Conservation (phyloP, 1,140 invertebrate genomes). For the Physella acuta region DNA sequence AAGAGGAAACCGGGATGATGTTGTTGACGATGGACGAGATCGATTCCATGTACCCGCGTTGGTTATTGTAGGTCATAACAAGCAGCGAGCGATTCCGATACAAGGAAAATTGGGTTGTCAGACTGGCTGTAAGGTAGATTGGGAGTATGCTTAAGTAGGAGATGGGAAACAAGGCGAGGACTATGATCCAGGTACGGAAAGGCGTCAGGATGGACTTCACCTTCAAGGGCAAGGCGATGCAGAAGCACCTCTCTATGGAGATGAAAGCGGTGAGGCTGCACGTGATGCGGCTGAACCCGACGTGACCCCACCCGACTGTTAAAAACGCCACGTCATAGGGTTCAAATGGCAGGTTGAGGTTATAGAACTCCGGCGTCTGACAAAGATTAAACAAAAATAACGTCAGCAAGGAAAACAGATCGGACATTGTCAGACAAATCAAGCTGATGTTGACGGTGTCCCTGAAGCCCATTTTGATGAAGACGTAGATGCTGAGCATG, state of each 20-base stretch:
- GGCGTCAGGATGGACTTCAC: slow-evolving; percentile 12
- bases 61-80: not conserved
- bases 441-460: slow-evolving; percentile 21
- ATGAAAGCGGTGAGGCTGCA: slow-evolving; percentile 11
- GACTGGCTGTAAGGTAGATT: not conserved
- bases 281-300: slow-evolving; percentile 3
- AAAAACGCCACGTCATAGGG: slow-evolving; percentile 4
- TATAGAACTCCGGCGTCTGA: not conserved
- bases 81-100: not conserved
- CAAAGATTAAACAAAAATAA: slow-evolving; percentile 1
- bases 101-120: not conserved
- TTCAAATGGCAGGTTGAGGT: slow-evolving; percentile 9
- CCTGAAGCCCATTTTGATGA: not conserved
- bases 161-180: slow-evolving; percentile 1
- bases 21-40: slow-evolving; percentile 8
- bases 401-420: slow-evolving; percentile 12
- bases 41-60: not conserved
- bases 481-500: slow-evolving; percentile 7
- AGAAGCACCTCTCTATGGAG: slow-evolving; percentile 13
- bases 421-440: slow-evolving; percentile 2
- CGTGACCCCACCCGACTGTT: slow-evolving; percentile 4
- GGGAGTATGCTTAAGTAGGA: not conserved
- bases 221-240: slow-evolving; percentile 15
- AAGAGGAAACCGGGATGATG: not conserved
- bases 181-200: not conserved